Percentiles rank a stretch among this genome's conserved stretches.
phyloP scores from a whole-genome alignment of 2,797 vertebrate species.

The Gallinago stenura region DNA sequence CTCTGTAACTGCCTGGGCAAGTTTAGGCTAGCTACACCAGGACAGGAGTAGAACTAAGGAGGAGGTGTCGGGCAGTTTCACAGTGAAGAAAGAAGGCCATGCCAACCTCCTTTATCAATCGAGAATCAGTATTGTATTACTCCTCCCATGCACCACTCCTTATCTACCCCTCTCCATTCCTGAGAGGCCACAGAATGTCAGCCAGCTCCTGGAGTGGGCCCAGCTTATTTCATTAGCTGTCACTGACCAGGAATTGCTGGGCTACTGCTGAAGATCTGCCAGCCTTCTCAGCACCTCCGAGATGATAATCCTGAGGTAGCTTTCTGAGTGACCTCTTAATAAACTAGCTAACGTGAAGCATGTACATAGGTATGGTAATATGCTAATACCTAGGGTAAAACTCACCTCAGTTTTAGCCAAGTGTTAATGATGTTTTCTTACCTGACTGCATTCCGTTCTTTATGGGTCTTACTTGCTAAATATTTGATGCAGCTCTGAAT shows the following conservation, averaged over 20 bases:
- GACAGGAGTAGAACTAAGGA: not conserved
- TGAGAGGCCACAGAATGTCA: not conserved
- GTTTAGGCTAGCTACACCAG: not conserved
- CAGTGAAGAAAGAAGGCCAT: not conserved
- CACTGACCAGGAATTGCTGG: conserved; percentile 6
- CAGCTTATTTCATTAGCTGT: not conserved
- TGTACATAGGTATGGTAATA: not conserved
- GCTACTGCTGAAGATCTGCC: not conserved
- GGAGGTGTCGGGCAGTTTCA: not conserved
- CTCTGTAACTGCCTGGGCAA: not conserved
- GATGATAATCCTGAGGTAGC: conserved; percentile 20
- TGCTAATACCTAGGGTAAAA: not conserved
- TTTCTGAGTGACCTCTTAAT: not conserved
- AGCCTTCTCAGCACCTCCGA: not conserved
- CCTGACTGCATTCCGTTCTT: not conserved
- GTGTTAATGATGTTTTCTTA: conserved; percentile 4
- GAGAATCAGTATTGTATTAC: not conserved
- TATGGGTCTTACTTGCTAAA: not conserved
- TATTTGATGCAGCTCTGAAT: conserved; percentile 6
- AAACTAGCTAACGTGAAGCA: not conserved
- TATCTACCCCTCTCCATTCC: not conserved
- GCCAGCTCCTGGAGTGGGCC: not conserved
- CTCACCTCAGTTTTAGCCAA: not conserved
- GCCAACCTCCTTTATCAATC: not conserved
- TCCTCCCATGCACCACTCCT: not conserved